Conservation (phyloP, 2,888 invertebrate genomes). For the Macrophya alboannulata region DNA sequence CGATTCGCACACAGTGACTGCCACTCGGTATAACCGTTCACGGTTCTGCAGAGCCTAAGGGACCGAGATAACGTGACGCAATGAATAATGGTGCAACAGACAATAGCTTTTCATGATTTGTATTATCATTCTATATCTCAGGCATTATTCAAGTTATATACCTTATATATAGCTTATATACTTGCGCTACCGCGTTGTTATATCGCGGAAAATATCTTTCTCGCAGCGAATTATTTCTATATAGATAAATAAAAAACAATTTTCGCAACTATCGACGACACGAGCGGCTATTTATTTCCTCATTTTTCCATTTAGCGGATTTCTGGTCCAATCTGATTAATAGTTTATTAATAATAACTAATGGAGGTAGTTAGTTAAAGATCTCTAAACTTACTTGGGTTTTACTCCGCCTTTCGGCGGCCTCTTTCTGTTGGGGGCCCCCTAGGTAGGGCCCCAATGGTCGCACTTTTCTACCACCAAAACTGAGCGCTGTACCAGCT, state of each 20-base stretch:
- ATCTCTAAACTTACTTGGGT: constrained; percentile 10
- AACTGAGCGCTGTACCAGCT: constrained; percentile 77
- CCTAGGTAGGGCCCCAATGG: constrained; percentile 74
- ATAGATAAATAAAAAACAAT: neutral
- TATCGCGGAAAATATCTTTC: constrained; percentile 8
- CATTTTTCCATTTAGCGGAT: neutral
- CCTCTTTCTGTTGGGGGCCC: constrained; percentile 73
- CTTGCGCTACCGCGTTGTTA: neutral
- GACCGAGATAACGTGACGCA: constrained; percentile 27
- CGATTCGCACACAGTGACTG: neutral
- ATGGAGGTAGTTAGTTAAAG: neutral
- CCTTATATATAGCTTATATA: too few relatives aligned
- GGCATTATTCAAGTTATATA: constrained; percentile 33
- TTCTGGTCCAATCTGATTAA: neutral
- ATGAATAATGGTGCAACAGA: constrained; percentile 40
- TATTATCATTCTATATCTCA: constrained; percentile 33
- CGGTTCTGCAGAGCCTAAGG: neutral
- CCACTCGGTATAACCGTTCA: neutral
- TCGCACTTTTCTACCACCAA: constrained; percentile 70
- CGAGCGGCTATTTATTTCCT: neutral
- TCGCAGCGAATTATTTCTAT: neutral
- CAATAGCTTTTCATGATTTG: constrained; percentile 54
- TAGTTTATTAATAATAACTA: too few relatives aligned
- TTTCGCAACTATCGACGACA: neutral
- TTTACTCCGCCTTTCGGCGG: constrained; percentile 76